Evolutionary conservation across 2,888 invertebrate species (phyloP).

Genomic region (Athalia rosae): DNA sequence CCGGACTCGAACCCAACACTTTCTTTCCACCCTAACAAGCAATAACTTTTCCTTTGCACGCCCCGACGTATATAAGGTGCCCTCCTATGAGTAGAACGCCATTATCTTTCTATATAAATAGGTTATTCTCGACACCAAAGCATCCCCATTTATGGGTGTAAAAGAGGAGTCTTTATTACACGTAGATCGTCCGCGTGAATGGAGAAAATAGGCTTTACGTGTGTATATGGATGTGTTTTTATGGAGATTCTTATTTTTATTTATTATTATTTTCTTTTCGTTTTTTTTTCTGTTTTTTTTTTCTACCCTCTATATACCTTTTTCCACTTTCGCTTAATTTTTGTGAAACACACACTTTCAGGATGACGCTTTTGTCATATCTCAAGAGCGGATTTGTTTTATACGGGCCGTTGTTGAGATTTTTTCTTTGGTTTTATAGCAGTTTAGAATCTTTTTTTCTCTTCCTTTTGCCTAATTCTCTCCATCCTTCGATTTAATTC

Average conservation of each 20-base stretch:
- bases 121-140: background rate
- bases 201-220: background rate
- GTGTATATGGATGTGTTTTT: background rate
- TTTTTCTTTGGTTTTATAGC: no score
- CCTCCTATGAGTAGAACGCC: constrained; percentile 8
- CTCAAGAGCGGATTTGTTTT: background rate
- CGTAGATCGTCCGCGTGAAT: background rate
- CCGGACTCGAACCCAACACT: constrained; percentile 26
- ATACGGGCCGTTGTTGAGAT: no score
- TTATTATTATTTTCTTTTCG: no score
- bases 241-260: no score
- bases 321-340: background rate
- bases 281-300: background rate
- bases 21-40: constrained; percentile 36
- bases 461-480: no score
- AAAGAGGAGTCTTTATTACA: constrained; percentile 20
- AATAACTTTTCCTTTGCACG: constrained; percentile 38
- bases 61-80: background rate
- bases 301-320: background rate
- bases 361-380: background rate
- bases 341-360: background rate
- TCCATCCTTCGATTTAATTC: no score
- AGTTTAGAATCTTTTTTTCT: no score
- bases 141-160: background rate
- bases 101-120: constrained; percentile 6